phyloP scores from a whole-genome alignment of 2,888 invertebrate species.

The Linyphia triangularis region DNA sequence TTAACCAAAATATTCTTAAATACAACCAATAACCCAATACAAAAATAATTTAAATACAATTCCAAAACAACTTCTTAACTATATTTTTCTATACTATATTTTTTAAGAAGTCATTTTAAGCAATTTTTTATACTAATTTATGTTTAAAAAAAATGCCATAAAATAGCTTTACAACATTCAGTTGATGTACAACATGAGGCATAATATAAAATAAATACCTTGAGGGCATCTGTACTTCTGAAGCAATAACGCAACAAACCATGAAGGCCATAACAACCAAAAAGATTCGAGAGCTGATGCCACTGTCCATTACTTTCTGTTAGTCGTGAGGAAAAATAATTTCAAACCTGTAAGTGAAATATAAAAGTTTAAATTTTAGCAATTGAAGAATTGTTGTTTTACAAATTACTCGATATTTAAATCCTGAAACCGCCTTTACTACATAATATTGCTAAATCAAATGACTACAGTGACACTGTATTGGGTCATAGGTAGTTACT shows the following conservation, averaged over 20 bases:
- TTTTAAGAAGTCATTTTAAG: too few species aligned
- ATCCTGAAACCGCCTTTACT: neutral
- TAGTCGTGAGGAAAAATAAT: too few species aligned
- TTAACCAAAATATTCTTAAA: too few species aligned
- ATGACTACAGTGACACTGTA: too few species aligned
- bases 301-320: slow-evolving; percentile 27
- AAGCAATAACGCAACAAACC: slow-evolving; percentile 30
- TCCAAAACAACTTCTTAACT: too few species aligned
- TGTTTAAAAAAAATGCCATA: too few species aligned
- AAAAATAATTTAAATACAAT: too few species aligned
- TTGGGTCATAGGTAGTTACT: too few species aligned
- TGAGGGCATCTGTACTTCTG: slow-evolving; percentile 46
- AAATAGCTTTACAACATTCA: too few species aligned
- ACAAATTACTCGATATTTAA: neutral
- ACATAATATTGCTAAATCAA: neutral
- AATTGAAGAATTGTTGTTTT: too few species aligned
- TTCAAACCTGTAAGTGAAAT: neutral
- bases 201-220: neutral
- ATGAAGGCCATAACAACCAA: slow-evolving; percentile 23
- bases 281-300: slow-evolving; percentile 30
- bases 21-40: too few species aligned
- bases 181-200: neutral
- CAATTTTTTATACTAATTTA: neutral
- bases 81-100: too few species aligned
- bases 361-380: neutral